A percentile compares a stretch with the other conserved stretches of the same genome.
Conservation (phyloP, 2,888 invertebrate species). For the Lumbricus terrestris region DNA sequence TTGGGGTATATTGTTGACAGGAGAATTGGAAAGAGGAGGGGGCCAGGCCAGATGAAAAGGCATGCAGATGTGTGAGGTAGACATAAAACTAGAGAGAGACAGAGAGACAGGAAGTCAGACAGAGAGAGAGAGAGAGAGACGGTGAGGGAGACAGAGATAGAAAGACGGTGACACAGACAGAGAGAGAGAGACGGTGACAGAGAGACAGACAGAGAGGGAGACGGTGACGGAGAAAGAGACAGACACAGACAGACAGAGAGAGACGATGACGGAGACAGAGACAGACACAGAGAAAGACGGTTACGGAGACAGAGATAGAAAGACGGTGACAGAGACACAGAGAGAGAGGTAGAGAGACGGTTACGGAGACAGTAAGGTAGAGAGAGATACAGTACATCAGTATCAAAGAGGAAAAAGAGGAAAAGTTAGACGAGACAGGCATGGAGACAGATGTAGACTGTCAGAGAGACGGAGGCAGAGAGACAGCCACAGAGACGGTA, state of each 20-base stretch:
- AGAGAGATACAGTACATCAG: too few species aligned
- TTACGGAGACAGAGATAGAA: not conserved
- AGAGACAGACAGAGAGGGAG: not conserved
- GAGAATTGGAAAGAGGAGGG: not conserved
- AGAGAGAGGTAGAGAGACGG: not conserved
- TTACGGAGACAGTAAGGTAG: not conserved
- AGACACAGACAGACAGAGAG: not conserved
- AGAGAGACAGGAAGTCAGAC: not conserved
- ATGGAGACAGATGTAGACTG: not conserved
- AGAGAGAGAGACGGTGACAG: not conserved
- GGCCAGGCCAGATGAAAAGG: not conserved
- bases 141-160: not conserved
- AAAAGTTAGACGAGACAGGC: not conserved
- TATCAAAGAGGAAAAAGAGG: not conserved
- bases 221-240: not conserved
- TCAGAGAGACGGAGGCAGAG: not conserved
- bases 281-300: not conserved
- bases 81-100: not conserved
- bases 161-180: not conserved
- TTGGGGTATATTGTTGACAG: not conserved
- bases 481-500: not conserved
- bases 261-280: not conserved
- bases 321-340: not conserved
- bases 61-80: not conserved
- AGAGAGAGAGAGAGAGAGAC: slow-evolving; percentile 12